Evolutionary conservation across 2,113 vertebrate genomes (phyloP).

Genomic region (Seriola rivoliana): DNA sequence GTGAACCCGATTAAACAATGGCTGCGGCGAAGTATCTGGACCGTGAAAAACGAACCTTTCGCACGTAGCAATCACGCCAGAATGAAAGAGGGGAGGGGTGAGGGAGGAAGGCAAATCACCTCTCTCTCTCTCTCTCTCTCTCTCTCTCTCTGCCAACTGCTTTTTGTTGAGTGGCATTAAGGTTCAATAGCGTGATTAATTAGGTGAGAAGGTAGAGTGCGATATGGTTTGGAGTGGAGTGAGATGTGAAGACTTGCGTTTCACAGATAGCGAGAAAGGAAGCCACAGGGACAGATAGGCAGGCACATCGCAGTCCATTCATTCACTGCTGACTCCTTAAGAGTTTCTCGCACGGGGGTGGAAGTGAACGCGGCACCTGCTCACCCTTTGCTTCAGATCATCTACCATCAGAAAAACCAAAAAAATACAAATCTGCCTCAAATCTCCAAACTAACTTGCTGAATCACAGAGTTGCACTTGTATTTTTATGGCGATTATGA

Average conservation of each 20-base stretch:
- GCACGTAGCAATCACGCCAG: not conserved
- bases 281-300: conserved; percentile 23
- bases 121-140: no score
- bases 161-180: conserved; percentile 56
- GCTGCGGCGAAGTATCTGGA: conserved; percentile 1
- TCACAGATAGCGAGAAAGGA: conserved; percentile 38
- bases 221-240: conserved; percentile 58
- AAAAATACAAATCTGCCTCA: not conserved
- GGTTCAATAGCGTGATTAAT: conserved; percentile 74
- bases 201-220: conserved; percentile 69
- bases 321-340: conserved; percentile 41
- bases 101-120: not conserved
- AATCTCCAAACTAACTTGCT: not conserved
- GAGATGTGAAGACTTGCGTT: conserved; percentile 62
- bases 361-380: conserved; percentile 54
- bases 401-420: conserved; percentile 13
- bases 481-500: not conserved
- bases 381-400: conserved; percentile 43
- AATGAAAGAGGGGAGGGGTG: not conserved
- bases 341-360: conserved; percentile 56
- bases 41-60: conserved; percentile 13
- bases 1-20: conserved; percentile 49
- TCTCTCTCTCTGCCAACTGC: conserved; percentile 33
- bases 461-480: not conserved
- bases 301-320: conserved; percentile 37